These are phyloP conservation scores for Orchesella flavescens DNA, from an alignment of 2,888 invertebrate species.

Conservation along the genomic window DNA sequence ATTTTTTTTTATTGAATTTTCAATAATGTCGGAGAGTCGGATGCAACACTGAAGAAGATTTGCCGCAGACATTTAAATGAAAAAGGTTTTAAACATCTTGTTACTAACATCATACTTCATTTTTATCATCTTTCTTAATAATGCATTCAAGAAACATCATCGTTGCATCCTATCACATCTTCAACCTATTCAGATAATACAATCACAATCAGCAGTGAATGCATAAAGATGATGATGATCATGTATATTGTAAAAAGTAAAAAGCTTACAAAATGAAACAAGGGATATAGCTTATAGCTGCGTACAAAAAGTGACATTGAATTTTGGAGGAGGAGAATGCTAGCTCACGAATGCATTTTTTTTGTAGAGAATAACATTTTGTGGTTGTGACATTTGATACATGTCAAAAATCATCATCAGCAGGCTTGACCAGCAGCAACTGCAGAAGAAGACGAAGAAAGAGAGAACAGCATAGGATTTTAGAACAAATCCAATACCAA, in stretches of 20 bases:
- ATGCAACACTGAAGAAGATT: conserved; percentile 1
- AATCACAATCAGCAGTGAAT: conserved; percentile 18
- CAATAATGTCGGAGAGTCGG: conserved; percentile 21
- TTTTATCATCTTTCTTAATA: conserved; percentile 37
- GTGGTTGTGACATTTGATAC: conserved; percentile 49
- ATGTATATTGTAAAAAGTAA: neutral
- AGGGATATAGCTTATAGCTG: too few species aligned
- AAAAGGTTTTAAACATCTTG: conserved; percentile 10
- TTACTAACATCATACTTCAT: conserved; percentile 31
- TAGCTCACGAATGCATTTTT: neutral
- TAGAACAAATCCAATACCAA: neutral
- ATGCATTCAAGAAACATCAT: conserved; percentile 8
- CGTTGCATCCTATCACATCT: too few species aligned
- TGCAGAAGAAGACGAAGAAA: neutral
- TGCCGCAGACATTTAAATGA: neutral
- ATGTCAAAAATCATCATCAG: conserved; percentile 47
- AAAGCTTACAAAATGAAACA: neutral
- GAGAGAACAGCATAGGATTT: neutral
- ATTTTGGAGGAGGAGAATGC: neutral
- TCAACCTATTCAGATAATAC: neutral
- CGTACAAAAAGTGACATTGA: too few species aligned
- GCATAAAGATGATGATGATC: neutral
- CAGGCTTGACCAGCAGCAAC: conserved; percentile 26
- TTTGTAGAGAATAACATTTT: too few species aligned
- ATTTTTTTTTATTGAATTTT: conserved; percentile 13